Conservation (phyloP, 2,113 vertebrate genomes). For the Lamprotornis superbus region DNA sequence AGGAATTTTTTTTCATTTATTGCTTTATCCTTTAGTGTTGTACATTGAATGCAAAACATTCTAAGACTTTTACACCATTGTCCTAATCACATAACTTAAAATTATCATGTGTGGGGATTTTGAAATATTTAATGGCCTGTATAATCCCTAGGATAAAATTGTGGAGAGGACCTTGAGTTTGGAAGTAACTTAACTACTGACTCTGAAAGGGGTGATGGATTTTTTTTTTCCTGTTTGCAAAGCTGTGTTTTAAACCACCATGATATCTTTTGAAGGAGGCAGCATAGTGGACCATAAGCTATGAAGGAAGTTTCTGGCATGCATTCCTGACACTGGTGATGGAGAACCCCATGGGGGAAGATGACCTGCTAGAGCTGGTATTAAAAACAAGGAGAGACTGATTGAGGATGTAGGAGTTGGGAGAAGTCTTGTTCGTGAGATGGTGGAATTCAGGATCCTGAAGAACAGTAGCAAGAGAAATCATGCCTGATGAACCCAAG, state of each 20-base stretch:
- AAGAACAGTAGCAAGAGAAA: not conserved
- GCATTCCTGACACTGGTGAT: not conserved
- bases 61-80: not conserved
- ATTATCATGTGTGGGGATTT: fast-evolving
- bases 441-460: not conserved
- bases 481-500: not conserved
- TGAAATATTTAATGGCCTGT: not conserved
- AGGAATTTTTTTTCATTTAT: not conserved
- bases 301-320: not conserved
- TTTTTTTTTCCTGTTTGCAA: not conserved
- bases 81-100: not conserved
- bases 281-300: not conserved
- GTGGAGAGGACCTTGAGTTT: not conserved
- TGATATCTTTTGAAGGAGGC: not conserved
- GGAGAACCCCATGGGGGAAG: not conserved
- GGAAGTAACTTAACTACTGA: not conserved
- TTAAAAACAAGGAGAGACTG: not conserved
- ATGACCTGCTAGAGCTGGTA: not conserved
- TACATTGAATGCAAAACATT: not conserved
- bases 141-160: not conserved
- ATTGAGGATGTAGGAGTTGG: fast-evolving
- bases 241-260: not conserved
- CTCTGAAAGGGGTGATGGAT: not conserved
- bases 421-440: not conserved
- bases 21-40: not conserved